Conservation (phyloP, 2,888 invertebrate species). For the Drosophila melanosoma region DNA sequence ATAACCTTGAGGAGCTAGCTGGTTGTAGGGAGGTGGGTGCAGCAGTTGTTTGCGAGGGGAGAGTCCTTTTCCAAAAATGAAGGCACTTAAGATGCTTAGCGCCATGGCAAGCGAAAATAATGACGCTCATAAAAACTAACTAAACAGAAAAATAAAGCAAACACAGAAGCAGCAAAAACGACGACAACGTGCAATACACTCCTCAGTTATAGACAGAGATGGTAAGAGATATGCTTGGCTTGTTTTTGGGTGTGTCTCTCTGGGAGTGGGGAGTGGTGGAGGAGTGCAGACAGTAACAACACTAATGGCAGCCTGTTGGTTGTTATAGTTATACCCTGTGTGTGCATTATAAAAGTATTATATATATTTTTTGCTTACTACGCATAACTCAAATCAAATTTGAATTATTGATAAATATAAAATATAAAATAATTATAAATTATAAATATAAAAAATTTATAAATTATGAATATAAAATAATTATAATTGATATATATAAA, state of each 20-base stretch:
- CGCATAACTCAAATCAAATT: not conserved
- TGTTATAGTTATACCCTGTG: constrained; percentile 11
- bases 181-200: constrained; percentile 52
- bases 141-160: constrained; percentile 72
- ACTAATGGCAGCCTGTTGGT: constrained; percentile 31
- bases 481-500: too few species aligned
- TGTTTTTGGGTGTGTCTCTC: not conserved
- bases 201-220: constrained; percentile 24
- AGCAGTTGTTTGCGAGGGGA: not conserved
- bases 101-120: constrained; percentile 79
- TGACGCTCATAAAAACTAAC: constrained; percentile 80
- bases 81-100: constrained; percentile 79
- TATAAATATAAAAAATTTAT: too few species aligned
- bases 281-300: not conserved
- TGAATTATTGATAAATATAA: not conserved
- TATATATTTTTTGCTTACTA: not conserved
- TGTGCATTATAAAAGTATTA: not conserved
- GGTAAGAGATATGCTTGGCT: constrained; percentile 6
- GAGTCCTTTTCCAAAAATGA: constrained; percentile 28
- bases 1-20: not conserved
- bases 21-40: not conserved
- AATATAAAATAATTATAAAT: too few species aligned
- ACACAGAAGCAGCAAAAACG: constrained; percentile 38
- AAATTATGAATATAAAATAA: too few species aligned
- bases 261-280: not conserved